Evolutionary conservation across 2,797 vertebrate genomes (phyloP).

Genomic region (Alectoris magna): DNA sequence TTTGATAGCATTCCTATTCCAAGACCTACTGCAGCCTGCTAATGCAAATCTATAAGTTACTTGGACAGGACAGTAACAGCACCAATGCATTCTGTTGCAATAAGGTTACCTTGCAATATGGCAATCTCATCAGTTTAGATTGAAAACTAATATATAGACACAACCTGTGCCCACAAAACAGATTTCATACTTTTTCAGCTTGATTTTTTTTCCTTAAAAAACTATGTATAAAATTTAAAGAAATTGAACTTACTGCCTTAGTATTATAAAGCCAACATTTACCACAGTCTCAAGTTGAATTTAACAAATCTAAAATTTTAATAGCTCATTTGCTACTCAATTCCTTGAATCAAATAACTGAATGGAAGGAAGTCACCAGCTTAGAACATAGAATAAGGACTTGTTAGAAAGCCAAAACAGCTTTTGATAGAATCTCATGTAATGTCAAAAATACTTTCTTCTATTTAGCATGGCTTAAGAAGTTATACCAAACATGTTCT

Average conservation of each 20-base stretch:
- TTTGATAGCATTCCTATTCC: neutral
- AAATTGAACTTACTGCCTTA: neutral
- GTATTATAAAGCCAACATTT: neutral
- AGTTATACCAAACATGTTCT: neutral
- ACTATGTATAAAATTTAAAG: neutral
- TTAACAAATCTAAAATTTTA: neutral
- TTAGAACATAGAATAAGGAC: neutral
- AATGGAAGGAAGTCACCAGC: neutral
- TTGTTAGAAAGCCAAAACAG: neutral
- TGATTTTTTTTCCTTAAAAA: neutral
- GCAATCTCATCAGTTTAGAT: neutral
- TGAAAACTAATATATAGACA: neutral
- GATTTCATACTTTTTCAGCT: neutral
- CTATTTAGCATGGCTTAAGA: neutral
- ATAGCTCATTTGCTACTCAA: neutral
- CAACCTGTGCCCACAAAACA: rapidly evolving
- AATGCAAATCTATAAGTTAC: neutral
- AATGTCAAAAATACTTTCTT: neutral
- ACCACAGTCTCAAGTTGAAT: neutral
- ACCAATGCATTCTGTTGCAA: rapidly evolving
- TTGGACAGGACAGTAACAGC: neutral
- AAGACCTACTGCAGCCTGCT: neutral
- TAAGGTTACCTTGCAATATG: neutral
- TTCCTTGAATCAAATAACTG: neutral
- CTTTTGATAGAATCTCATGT: neutral